phyloP scores from a whole-genome alignment of 2,113 vertebrate species.

The Trichechus manatus region DNA sequence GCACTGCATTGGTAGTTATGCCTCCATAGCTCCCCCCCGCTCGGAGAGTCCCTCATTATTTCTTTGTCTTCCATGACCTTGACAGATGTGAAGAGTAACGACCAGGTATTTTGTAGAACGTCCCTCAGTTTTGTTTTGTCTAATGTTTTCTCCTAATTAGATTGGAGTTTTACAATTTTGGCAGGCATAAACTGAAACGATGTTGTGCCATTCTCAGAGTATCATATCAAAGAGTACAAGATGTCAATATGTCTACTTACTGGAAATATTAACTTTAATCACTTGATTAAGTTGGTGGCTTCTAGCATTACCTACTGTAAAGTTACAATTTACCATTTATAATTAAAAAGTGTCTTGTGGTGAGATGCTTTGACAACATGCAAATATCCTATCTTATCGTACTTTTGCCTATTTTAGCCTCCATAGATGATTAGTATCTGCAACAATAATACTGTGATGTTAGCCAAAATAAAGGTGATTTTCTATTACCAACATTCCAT shows the following conservation, averaged over 20 bases:
- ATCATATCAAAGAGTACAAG: background rate
- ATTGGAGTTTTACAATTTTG: background rate
- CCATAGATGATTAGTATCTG: background rate
- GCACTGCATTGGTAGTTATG: too few relatives aligned
- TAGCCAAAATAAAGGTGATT: background rate
- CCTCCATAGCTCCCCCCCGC: background rate
- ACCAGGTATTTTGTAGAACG: background rate
- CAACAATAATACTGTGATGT: background rate
- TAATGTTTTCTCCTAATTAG: background rate
- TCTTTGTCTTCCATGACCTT: background rate
- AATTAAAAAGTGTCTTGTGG: background rate
- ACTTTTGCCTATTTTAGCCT: background rate
- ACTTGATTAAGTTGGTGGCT: background rate
- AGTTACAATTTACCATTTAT: background rate
- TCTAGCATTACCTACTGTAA: background rate
- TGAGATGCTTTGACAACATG: background rate
- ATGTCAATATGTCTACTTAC: background rate
- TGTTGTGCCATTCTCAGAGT: background rate
- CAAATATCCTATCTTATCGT: background rate
- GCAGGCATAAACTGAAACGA: background rate
- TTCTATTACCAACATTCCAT: background rate
- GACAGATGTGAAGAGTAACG: background rate
- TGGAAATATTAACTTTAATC: background rate
- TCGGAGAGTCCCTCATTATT: background rate
- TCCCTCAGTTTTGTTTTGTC: background rate